Evolutionary conservation across 2,888 invertebrate species (phyloP).

Genomic region (Cerceris rybyensis): DNA sequence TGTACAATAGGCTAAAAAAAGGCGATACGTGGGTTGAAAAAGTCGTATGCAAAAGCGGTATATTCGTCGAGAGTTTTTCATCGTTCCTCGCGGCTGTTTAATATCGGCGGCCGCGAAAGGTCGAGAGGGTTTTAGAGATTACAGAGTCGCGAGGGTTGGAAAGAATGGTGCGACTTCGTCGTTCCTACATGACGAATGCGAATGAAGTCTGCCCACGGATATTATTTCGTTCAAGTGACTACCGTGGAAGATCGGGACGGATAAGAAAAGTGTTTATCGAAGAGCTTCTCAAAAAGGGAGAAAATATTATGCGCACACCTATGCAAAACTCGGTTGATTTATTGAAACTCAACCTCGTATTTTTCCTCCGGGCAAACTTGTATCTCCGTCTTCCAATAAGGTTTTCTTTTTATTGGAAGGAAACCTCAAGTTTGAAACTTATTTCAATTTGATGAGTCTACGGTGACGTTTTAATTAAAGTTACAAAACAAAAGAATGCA

Average conservation of each 20-base stretch:
- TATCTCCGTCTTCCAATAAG: no score
- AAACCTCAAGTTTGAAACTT: no score
- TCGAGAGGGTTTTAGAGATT: slow-evolving; percentile 20
- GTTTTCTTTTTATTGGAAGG: no score
- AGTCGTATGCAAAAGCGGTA: not conserved
- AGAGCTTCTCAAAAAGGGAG: slow-evolving; percentile 31
- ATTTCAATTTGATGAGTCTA: no score
- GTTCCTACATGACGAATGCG: slow-evolving; percentile 16
- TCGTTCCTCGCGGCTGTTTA: not conserved
- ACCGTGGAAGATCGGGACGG: not conserved
- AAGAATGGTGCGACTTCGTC: slow-evolving; percentile 24
- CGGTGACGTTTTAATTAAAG: no score
- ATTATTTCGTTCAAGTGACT: slow-evolving; percentile 20
- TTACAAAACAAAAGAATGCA: no score
- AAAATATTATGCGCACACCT: slow-evolving; percentile 15
- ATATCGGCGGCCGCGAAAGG: slow-evolving; percentile 15
- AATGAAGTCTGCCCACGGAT: slow-evolving; percentile 32
- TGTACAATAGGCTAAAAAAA: no score
- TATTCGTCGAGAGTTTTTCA: not conserved
- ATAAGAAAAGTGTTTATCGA: slow-evolving; percentile 45
- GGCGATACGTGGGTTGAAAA: no score
- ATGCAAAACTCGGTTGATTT: no score
- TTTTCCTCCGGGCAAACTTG: no score
- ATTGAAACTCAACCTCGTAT: no score
- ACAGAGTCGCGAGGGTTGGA: slow-evolving; percentile 5